Base-by-base conservation (phyloP, 1,140 invertebrate species). In the Stegodyphus dumicola region DNA sequence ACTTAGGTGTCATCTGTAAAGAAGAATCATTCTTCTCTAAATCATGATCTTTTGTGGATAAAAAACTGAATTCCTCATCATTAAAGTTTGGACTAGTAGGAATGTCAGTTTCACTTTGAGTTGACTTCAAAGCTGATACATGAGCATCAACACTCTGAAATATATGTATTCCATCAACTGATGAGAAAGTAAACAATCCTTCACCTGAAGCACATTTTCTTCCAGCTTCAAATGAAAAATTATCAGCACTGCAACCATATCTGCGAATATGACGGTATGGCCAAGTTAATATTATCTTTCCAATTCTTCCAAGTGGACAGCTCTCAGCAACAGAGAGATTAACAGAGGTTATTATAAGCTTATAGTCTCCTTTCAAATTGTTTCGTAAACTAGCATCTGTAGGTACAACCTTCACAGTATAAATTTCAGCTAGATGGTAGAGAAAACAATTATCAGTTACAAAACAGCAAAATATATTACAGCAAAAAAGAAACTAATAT, bases 221-320 rank as follows among this genome's bases (percentile, higher is more conserved):
- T 6, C 96, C 96, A n/a, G 95, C 95, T 92, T 97, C 95, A 91
- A 97, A 96, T 18, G 94, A 95, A 89, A 97, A 97, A 89, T 94
- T 95, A 60, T 94, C 94, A 88, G 94, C 93, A 85, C 94, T 93
- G 87, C 95, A 95, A 48, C 96, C 95, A 90, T 97, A 97, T 80
- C 94, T 91, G 77, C 96, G 92, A 86, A 97, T 96, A 89, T 94
- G 96, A 87, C 93, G 93, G 90, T 95, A 97, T 64, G 95, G 95
- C 96, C 96, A 97, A n/a, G 93, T 95, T 86, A 93, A 95, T 78
- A 95, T 90, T 7, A 94, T 89, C 85, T 92, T 81, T 11, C 77
- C 83, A 65, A 76, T 49, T 70, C 60, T 75, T 15, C 65, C 87
- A 17, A 65, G 67, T 6, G 69, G 60, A 84, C 92, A 92, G 87